Conservation (phyloP, 1,140 invertebrate species). For the Nymphalis io region DNA sequence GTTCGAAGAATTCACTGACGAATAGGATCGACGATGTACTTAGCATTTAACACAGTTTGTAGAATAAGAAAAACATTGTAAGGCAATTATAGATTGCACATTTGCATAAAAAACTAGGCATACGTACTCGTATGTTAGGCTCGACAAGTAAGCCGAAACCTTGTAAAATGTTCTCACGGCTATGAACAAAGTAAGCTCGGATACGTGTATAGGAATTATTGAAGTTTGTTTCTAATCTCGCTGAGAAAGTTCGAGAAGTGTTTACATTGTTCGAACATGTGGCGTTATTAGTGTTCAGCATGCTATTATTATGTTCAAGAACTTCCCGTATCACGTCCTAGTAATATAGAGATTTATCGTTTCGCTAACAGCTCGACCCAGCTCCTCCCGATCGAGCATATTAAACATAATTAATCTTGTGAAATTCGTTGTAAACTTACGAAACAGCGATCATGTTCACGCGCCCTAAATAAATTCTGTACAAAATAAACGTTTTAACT, state of each 20-base stretch:
- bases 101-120: neutral
- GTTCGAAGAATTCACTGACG: no score
- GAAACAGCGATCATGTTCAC: slow-evolving; percentile 1
- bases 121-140: neutral
- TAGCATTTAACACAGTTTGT: no score
- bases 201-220: slow-evolving; percentile 30
- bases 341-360: slow-evolving; percentile 34
- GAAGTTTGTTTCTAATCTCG: slow-evolving; percentile 39
- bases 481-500: slow-evolving; percentile 2
- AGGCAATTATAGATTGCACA: neutral
- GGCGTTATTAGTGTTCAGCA: slow-evolving; percentile 31
- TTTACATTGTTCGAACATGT: slow-evolving; percentile 38
- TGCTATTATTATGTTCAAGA: slow-evolving; percentile 36
- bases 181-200: slow-evolving; percentile 19
- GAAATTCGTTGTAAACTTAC: slow-evolving; percentile 7
- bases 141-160: slow-evolving; percentile 11
- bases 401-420: slow-evolving; percentile 24
- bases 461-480: neutral
- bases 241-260: slow-evolving; percentile 40
- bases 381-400: slow-evolving; percentile 13
- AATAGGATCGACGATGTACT: no score
- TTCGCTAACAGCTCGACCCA: slow-evolving; percentile 31
- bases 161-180: slow-evolving; percentile 34
- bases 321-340: slow-evolving; percentile 32
- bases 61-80: neutral